These are phyloP conservation scores for Galbula dea DNA, from an alignment of 2,113 vertebrate species.

Conservation along the genomic window DNA sequence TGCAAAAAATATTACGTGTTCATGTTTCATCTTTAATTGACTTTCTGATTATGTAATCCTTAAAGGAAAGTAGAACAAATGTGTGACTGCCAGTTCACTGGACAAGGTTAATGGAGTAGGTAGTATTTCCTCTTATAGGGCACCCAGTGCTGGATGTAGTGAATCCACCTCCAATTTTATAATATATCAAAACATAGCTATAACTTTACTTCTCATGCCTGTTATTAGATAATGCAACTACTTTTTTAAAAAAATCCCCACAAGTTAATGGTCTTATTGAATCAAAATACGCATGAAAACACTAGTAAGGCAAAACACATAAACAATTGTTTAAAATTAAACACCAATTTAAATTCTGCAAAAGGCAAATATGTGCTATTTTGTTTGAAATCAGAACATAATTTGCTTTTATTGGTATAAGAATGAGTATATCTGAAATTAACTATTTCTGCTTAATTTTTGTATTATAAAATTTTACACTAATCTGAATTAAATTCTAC, in stretches of 20 bases:
- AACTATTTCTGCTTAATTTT: background rate
- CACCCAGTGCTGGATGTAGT: background rate
- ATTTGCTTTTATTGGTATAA: background rate
- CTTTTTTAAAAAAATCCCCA: background rate
- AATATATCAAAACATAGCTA: background rate
- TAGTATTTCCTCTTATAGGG: background rate
- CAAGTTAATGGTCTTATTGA: background rate
- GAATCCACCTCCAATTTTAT: background rate
- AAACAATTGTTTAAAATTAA: background rate
- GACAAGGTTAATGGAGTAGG: background rate
- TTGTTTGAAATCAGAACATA: background rate
- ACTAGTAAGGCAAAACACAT: background rate
- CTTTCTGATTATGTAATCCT: background rate
- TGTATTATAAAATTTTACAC: background rate
- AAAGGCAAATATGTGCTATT: background rate
- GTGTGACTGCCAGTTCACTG: background rate
- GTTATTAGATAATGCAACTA: background rate
- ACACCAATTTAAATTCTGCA: background rate
- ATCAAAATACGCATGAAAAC: background rate
- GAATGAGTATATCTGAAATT: background rate
- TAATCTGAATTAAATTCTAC: background rate
- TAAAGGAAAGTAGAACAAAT: background rate
- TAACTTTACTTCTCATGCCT: background rate
- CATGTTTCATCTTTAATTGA: background rate
- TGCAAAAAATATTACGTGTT: background rate